Conservation (phyloP, 2,113 vertebrate species). For the Pagrus major region DNA sequence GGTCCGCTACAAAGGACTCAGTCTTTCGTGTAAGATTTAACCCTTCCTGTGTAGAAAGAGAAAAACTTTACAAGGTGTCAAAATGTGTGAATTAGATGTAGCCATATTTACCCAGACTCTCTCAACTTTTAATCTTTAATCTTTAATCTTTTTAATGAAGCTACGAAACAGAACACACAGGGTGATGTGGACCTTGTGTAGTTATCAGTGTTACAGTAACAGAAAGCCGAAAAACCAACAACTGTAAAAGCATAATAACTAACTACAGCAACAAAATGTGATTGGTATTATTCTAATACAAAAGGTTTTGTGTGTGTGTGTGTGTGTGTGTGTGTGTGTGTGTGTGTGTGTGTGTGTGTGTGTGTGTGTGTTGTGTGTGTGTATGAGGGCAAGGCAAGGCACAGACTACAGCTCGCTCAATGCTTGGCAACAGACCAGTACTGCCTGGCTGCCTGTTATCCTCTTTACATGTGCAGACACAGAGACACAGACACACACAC, state of each 20-base stretch:
- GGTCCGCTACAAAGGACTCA: too few relatives aligned
- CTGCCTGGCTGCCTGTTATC: slow-evolving; percentile 4
- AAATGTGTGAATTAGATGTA: not conserved
- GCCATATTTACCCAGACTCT: not conserved
- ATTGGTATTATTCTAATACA: not conserved
- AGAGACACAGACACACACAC: not conserved
- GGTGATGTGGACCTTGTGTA: not conserved
- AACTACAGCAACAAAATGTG: not conserved
- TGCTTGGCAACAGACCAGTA: slow-evolving; percentile 48
- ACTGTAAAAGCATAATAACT: not conserved
- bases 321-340: not conserved
- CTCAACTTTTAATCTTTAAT: not conserved
- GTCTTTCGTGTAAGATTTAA: too few relatives aligned
- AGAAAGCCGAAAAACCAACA: not conserved
- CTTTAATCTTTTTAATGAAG: not conserved
- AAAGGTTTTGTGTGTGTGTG: not conserved
- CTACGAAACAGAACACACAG: not conserved
- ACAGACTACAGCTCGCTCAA: slow-evolving; percentile 16
- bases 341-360: not conserved
- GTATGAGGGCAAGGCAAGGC: not conserved
- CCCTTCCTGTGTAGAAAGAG: too few relatives aligned
- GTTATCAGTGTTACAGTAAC: not conserved
- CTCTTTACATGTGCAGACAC: not conserved
- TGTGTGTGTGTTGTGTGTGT: not conserved
- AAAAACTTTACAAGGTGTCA: too few relatives aligned